Evolutionary conservation across 2,888 invertebrate species (phyloP), one percentile per base, ranked within the genome.

Genomic region (Microctonus brassicae): DNA sequence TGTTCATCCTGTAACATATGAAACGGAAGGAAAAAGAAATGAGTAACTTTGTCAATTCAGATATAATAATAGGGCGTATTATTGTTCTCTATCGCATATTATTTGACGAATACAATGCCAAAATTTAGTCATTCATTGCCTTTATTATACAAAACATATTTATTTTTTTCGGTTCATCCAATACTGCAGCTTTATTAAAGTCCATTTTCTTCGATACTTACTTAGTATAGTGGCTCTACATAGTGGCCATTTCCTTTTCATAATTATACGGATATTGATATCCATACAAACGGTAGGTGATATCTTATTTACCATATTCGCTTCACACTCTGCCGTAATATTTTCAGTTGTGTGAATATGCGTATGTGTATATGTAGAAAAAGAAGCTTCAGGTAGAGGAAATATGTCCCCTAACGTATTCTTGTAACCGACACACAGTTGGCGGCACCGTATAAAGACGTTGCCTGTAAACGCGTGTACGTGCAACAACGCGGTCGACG

Each of bases 391-490:
- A 17, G 17, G 26, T 34, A 58, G 13, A 58, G 64, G 55, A 11
- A 57, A 33, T 20, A 34, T 53, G 65, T 60, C 47, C 42, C 53
- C 17, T 29, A 65, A 26, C 60, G 58, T 61, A 52, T n/a, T 36
- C 61, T 62, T 26, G 13, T 22, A 60, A 26, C n/a, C 47, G 20
- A 26, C 24, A 52, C 36, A 33, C 55, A 47, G 57, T 34, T 42
- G 42, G 42, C 42, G 33, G 13, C n/a, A 39, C 62, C n/a, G 68
- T 53, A 58, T 53, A 58, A 72, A 36, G 63, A 60, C 68, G 36
- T 61, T 66, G 58, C 55, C 36, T 55, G 66, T 66, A 66, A 66
- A 66, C 66, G 66, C 66, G 66, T 57, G 66, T 66, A 66, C 66
- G 66, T 66, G 66, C 57, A 57, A 55, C 66, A 36, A 66, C 66